These are phyloP conservation scores for Beris morrisii DNA, from an alignment of 2,888 invertebrate genomes.

Conservation along the genomic window DNA sequence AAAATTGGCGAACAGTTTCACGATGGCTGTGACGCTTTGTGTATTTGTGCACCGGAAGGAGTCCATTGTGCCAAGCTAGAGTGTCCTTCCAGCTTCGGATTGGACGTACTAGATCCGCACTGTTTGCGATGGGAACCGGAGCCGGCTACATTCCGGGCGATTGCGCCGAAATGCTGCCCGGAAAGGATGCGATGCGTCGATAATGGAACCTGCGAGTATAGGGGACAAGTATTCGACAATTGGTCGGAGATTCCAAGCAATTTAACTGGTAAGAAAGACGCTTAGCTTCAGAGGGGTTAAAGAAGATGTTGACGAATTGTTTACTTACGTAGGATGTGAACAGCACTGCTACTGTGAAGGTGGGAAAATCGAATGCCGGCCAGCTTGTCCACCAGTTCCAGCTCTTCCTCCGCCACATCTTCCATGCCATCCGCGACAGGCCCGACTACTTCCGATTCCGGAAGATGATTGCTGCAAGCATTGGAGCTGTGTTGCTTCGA, in stretches of 20 bases:
- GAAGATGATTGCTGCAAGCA: slow-evolving; percentile 84
- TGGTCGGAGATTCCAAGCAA: slow-evolving; percentile 81
- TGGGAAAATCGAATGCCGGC: slow-evolving; percentile 82
- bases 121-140: slow-evolving; percentile 86
- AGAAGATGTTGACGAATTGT: background rate
- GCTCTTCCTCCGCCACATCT: slow-evolving; percentile 74
- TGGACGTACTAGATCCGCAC: slow-evolving; percentile 81
- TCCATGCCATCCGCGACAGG: slow-evolving; percentile 69
- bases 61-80: slow-evolving; percentile 78
- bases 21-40: slow-evolving; percentile 78
- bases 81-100: slow-evolving; percentile 80
- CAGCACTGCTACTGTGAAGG: slow-evolving; percentile 85
- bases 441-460: slow-evolving; percentile 65
- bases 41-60: slow-evolving; percentile 71
- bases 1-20: slow-evolving; percentile 73
- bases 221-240: slow-evolving; percentile 66
- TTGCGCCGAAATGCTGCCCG: slow-evolving; percentile 80
- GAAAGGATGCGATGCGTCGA: slow-evolving; percentile 75
- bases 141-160: slow-evolving; percentile 69
- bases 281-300: no score
- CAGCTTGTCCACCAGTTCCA: slow-evolving; percentile 76
- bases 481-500: slow-evolving; percentile 66
- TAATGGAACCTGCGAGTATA: slow-evolving; percentile 79
- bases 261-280: slow-evolving; percentile 61
- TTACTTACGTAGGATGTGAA: slow-evolving; percentile 66